Conservation (phyloP, 1,140 invertebrate genomes). For the Plectrocnemia conspersa region DNA sequence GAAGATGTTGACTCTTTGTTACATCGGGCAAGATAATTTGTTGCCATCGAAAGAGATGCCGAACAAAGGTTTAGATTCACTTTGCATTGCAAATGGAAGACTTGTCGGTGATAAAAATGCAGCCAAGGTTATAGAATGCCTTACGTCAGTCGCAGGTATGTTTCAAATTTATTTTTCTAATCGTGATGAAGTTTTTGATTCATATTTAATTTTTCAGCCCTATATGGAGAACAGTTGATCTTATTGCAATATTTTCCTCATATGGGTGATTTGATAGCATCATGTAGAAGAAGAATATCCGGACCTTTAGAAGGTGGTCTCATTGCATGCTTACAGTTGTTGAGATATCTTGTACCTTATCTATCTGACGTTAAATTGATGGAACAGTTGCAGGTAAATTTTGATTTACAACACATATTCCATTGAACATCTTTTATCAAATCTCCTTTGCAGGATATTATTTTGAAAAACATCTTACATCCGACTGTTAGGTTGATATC, state of each 20-base stretch:
- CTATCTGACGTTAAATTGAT: slow-evolving; percentile 81
- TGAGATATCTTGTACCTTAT: slow-evolving; percentile 76
- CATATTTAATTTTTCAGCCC: slow-evolving; percentile 49
- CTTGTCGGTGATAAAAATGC: slow-evolving; percentile 79
- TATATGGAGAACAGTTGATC: slow-evolving; percentile 93
- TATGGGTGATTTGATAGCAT: slow-evolving; percentile 74
- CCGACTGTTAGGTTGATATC: slow-evolving; percentile 69
- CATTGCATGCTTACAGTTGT: slow-evolving; percentile 75
- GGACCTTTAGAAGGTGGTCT: slow-evolving; percentile 82
- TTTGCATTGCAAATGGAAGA: slow-evolving; percentile 55
- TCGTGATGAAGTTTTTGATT: background rate
- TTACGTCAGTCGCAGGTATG: slow-evolving; percentile 75
- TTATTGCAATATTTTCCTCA: slow-evolving; percentile 92
- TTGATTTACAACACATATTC: background rate
- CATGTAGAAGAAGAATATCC: slow-evolving; percentile 74
- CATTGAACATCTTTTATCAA: background rate
- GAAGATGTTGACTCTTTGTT: slow-evolving; percentile 90
- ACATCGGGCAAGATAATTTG: slow-evolving; percentile 80
- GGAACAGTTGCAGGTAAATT: slow-evolving; percentile 72
- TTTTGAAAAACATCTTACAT: slow-evolving; percentile 72
- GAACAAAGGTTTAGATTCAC: slow-evolving; percentile 50
- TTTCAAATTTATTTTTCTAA: slow-evolving; percentile 19
- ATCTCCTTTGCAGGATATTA: slow-evolving; percentile 54
- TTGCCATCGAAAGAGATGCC: slow-evolving; percentile 43
- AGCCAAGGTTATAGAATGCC: slow-evolving; percentile 78